Percentiles rank a stretch among this genome's conserved stretches.
Evolutionary conservation across 2,888 invertebrate genomes (phyloP).

Genomic region (Drosophila greeni): DNA sequence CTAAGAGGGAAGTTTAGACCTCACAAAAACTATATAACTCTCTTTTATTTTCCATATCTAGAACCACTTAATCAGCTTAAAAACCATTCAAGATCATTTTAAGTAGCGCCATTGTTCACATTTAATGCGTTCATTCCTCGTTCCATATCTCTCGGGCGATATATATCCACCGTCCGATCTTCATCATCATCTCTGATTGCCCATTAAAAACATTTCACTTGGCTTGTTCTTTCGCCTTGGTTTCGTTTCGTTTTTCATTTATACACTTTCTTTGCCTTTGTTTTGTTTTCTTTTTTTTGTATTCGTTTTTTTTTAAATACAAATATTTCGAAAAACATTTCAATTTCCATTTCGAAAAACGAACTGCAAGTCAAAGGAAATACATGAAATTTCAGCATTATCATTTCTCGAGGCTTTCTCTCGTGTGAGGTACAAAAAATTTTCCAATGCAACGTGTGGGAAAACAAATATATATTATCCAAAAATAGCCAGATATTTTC

Average conservation of each 20-base stretch:
- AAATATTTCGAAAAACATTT: constrained; percentile 19
- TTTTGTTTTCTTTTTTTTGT: constrained; percentile 10
- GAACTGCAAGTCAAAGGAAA: constrained; percentile 26
- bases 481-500: constrained; percentile 72
- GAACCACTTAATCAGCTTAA: constrained; percentile 9
- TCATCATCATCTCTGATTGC: constrained; percentile 44
- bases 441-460: constrained; percentile 65
- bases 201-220: constrained; percentile 42
- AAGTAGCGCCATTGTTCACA: constrained; percentile 23
- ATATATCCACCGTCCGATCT: constrained; percentile 34
- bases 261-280: constrained; percentile 32
- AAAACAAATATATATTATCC: constrained; percentile 64
- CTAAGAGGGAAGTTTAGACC: neutral
- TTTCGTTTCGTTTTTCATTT: constrained; percentile 12
- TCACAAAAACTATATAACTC: neutral
- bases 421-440: constrained; percentile 26
- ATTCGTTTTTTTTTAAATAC: constrained; percentile 14
- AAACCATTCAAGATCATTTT: constrained; percentile 22
- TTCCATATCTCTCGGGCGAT: constrained; percentile 20
- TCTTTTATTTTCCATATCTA: neutral
- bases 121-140: constrained; percentile 31
- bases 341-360: constrained; percentile 12
- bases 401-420: constrained; percentile 34
- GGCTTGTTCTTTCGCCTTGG: constrained; percentile 23
- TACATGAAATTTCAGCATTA: constrained; percentile 13